Evolutionary conservation across 2,113 vertebrate species (phyloP), one percentile per base, ranked within the genome.

Genomic region (Mugil cephalus): DNA sequence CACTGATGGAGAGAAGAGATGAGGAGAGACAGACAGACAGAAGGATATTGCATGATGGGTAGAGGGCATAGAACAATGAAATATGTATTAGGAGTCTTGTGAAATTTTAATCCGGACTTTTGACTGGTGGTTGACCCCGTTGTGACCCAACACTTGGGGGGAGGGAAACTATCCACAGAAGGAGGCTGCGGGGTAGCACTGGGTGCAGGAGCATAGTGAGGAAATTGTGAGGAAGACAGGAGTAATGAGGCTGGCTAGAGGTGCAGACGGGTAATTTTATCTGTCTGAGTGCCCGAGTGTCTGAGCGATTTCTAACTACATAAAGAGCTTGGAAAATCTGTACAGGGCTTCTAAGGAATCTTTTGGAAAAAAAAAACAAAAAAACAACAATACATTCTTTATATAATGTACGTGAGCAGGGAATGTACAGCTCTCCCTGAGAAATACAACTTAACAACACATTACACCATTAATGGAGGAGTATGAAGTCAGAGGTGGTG

Each of bases 81-180:
- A 92, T 88, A 92, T 92, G 89, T 84, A 92, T 90, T 73, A 81
- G 59, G 86, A 67, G 60, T 77, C 72, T 80, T 17, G 77, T 92
- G 79, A 89, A 91, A 91, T 79, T 90, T 92, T 91, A 85, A 91
- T 91, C 83, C 85, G 82, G 69, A 75, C 80, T 79, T 89, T 90
- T 91, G 89, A 92, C 90, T 91, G 67, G 84, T 85, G 81, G 52
- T 91, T 91, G 91, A 91, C 90, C 91, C 85, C 4, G 1, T 30
- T 47, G 85, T 76, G 88, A 90, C 88, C 90, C 87, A 62, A 88
- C 85, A 89, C 88, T 83, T 86, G 65, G 59, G 21, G 67, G 65
- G 77, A 88, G 85, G 58, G 85, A 84, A 91, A 85, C 88, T 85
- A 84, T 86, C 69, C 48, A 19, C 76, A 1, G 18, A 58, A 73